phyloP scores from a whole-genome alignment of 2,113 vertebrate genomes.

The Excalfactoria chinensis region DNA sequence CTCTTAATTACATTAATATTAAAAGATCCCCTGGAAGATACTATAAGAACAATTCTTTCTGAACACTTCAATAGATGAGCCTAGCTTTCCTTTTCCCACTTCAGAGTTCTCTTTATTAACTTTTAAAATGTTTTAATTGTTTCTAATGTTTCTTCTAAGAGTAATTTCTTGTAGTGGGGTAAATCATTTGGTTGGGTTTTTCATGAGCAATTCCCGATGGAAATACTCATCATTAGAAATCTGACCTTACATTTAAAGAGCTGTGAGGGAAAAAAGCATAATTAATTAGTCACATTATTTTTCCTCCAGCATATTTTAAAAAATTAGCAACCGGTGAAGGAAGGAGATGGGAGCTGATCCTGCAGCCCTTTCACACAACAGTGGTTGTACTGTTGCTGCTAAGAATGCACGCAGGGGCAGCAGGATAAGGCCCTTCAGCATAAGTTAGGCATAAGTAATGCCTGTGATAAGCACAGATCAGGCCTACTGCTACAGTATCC shows the following conservation, averaged over 20 bases:
- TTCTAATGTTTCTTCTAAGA: constrained; percentile 31
- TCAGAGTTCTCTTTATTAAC: constrained; percentile 28
- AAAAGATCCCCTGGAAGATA: constrained; percentile 2
- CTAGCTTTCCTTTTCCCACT: constrained; percentile 9
- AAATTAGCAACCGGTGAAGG: not conserved
- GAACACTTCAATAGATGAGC: not conserved
- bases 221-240: constrained; percentile 40
- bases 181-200: not conserved
- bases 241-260: constrained; percentile 36
- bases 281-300: constrained; percentile 39
- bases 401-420: not conserved
- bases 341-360: not conserved
- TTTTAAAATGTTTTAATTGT: constrained; percentile 29
- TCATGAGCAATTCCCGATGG: constrained; percentile 50
- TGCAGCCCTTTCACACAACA: not conserved
- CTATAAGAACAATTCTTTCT: not conserved
- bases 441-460: not conserved
- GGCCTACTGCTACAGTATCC: not conserved
- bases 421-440: not conserved
- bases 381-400: not conserved
- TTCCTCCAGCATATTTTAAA: constrained; percentile 36
- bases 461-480: not conserved
- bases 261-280: not conserved
- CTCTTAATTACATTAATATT: constrained; percentile 37
- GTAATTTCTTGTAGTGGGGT: not conserved